These are phyloP conservation scores for Rhinoptilus africanus DNA, from an alignment of 2,113 vertebrate species.

Conservation along the genomic window DNA sequence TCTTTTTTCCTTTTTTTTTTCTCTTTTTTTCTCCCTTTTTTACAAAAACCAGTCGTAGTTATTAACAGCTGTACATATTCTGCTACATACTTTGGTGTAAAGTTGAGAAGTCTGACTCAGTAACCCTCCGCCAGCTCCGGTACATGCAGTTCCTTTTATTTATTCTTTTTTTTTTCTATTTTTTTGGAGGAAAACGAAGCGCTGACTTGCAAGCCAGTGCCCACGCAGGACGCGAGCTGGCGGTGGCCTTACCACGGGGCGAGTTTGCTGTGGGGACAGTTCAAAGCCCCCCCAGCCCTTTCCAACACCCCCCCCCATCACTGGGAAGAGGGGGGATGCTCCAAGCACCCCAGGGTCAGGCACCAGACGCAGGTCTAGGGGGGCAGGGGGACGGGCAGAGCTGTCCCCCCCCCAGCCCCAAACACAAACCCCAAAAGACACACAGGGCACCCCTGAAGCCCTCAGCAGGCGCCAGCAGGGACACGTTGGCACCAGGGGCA, in stretches of 20 bases:
- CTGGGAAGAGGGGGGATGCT: background rate
- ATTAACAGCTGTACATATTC: conserved; percentile 79
- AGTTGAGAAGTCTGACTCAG: conserved; percentile 53
- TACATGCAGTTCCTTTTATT: background rate
- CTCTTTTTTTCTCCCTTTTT: background rate
- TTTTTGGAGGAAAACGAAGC: background rate
- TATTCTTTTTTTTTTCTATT: too few species aligned
- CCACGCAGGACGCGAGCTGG: background rate
- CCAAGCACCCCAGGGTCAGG: rapidly evolving
- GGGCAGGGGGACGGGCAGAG: background rate
- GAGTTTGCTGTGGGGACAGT: rapidly evolving
- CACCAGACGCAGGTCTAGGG: background rate
- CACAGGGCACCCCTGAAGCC: rapidly evolving
- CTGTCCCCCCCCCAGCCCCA: too few species aligned
- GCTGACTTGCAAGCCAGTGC: background rate
- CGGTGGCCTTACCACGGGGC: rapidly evolving
- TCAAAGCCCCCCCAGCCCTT: too few species aligned
- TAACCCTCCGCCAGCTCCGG: background rate
- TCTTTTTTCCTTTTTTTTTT: background rate
- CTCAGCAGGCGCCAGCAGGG: rapidly evolving
- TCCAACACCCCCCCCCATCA: rapidly evolving
- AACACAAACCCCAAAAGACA: background rate
- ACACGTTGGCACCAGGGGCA: rapidly evolving
- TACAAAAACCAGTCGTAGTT: conserved; percentile 40
- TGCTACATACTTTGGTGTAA: conserved; percentile 87